These are phyloP conservation scores for Chrysolina americana DNA, from an alignment of 2,888 invertebrate species.

Conservation along the genomic window DNA sequence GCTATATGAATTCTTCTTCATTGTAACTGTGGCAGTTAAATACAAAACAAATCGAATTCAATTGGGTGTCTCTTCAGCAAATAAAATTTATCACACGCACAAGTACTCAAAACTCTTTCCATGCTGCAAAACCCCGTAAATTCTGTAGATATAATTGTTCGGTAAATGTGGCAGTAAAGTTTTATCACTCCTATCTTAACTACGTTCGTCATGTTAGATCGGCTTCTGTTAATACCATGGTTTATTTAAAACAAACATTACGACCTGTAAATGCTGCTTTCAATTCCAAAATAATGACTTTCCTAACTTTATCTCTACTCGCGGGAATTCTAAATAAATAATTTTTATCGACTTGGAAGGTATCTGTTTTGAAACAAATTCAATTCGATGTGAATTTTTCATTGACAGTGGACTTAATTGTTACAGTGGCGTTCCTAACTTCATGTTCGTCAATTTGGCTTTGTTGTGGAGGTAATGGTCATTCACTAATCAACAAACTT, in stretches of 20 bases:
- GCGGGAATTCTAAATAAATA: constrained; percentile 53
- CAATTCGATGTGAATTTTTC: constrained; percentile 28
- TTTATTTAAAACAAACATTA: constrained; percentile 55
- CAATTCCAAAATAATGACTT: constrained; percentile 50
- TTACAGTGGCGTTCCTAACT: constrained; percentile 6
- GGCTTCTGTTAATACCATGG: constrained; percentile 56
- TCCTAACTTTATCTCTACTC: constrained; percentile 31
- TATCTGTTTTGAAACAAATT: constrained; percentile 34
- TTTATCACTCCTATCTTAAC: constrained; percentile 55
- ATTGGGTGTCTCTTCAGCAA: constrained; percentile 17
- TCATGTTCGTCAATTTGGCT: background rate
- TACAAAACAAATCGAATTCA: constrained; percentile 16
- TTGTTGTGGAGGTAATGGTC: too few species aligned
- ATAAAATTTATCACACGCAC: constrained; percentile 21
- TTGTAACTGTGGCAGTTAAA: background rate
- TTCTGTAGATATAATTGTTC: constrained; percentile 51
- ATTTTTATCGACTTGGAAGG: constrained; percentile 42
- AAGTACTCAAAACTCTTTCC: constrained; percentile 13
- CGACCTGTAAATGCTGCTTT: constrained; percentile 52
- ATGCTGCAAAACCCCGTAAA: constrained; percentile 13
- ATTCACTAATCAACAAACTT: too few species aligned
- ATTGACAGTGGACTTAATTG: constrained; percentile 10
- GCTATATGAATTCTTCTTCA: background rate
- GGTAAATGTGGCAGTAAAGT: constrained; percentile 56
- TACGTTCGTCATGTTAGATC: constrained; percentile 58